phyloP scores from a whole-genome alignment of 1,140 invertebrate genomes.

The Bombus impatiens region DNA sequence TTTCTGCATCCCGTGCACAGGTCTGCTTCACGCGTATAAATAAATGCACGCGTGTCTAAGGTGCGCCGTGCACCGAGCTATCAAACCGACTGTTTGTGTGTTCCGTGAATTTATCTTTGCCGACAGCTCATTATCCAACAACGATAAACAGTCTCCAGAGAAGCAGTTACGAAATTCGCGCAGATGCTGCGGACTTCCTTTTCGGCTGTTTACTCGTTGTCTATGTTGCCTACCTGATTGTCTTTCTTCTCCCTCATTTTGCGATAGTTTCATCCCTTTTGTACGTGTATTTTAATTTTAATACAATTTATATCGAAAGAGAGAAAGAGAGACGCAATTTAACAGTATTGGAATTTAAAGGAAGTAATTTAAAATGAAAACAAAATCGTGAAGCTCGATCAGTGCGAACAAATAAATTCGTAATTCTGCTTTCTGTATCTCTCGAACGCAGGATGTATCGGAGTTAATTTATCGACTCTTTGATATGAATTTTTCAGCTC shows the following conservation, averaged over 20 bases:
- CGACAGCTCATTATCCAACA: slow-evolving; percentile 68
- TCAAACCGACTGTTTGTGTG: slow-evolving; percentile 55
- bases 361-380: not conserved
- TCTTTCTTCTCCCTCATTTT: not conserved
- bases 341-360: no score
- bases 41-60: slow-evolving; percentile 50
- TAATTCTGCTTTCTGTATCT: not conserved
- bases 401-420: not conserved
- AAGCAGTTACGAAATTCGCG: slow-evolving; percentile 51
- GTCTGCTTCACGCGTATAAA: slow-evolving; percentile 49
- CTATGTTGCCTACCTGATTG: not conserved
- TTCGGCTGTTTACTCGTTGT: not conserved
- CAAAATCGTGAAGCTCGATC: not conserved
- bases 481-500: not conserved
- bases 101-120: slow-evolving; percentile 66
- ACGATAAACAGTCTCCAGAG: slow-evolving; percentile 51
- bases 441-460: not conserved
- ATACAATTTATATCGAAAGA: not conserved
- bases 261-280: not conserved
- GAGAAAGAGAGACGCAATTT: not conserved
- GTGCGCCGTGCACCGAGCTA: slow-evolving; percentile 45
- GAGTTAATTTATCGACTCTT: not conserved
- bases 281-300: not conserved
- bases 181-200: not conserved
- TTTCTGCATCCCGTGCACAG: slow-evolving; percentile 13